Base-by-base conservation (phyloP, 2,888 invertebrate genomes). In the Scaptomyza reducta region DNA sequence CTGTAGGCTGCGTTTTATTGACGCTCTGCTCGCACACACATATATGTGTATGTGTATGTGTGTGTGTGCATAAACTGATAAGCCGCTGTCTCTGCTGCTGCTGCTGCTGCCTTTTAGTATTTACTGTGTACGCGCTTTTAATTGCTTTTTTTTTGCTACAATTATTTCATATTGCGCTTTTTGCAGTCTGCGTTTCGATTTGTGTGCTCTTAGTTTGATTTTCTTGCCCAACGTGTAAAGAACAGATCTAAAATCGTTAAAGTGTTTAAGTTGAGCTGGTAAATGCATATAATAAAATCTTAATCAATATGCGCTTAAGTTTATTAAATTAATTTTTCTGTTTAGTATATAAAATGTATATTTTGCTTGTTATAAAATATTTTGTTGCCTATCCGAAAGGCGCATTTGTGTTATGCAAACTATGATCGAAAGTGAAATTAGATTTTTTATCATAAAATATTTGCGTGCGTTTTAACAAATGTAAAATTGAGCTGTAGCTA, bases 151-250 rank as follows among this genome's bases (percentile, higher is more conserved):
- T 64, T 64, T 45, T 62, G 61, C 54, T 55, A 71, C 69, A 60
- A 64, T 64, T 74, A 49, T 49, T 64, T 50, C 62, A 57, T 73
- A 60, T 53, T 78, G 79, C 80, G 79, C 60, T 80, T 80, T 78
- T 71, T 80, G 82, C 83, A 87, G 73, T 71, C 77, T 67, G 70
- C 68, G 54, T 58, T 79, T 59, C 50, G 70, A 47, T 73, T 65
- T 47, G 45, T 49, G 14, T 56, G 46, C 47, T 40, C 16, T 57
- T 68, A 78, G 73, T 78, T 76, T 27, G 53, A 47, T 57, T 68
- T 58, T 54, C 13, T 49, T 42, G 40, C 33, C 46, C 61, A 60
- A 42, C 63, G 41, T 55, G 55, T 1, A 31, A 31, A 9, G 31
- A 31, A 31, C 10, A 10, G 31, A 31, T 10, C 6, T 10, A 10